Evolutionary conservation across 2,797 vertebrate genomes (phyloP), one percentile per base, ranked within the genome.

Genomic region (Mastacembelus armatus): DNA sequence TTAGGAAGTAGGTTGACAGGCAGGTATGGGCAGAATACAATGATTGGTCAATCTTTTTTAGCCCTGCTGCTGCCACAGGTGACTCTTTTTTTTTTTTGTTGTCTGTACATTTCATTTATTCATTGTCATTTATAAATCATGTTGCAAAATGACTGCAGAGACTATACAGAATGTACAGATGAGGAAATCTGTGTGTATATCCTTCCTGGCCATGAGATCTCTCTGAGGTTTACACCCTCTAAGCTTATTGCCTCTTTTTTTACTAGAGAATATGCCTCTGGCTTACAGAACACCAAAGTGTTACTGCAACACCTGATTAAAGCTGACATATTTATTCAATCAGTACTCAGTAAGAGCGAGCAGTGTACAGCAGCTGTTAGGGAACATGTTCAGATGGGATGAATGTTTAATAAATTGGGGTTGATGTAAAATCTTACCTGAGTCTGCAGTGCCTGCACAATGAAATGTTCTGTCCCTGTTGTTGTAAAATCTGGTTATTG

Each of bases 321-420:
- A 63, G 54, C 58, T 29, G 73, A 69, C 69, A 48, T 40, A 75
- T 79, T 78, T 80, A 80, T 64, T 75, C 60, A 77, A 54, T 83
- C 63, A 30, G 72, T 21, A 6, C 33, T 69, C 48, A 19, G 55
- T 60, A 39, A 47, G 19, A 43, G 33, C 2, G 3, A 65, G 56
- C 58, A n/a, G 68, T 7, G 27, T n/a, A 43, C 27, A 51, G 64
- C 66, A 69, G 71, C 66, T 77, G 65, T 43, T 55, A 9, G 24
- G 55, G 35, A 58, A 70, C 9, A 5, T 22, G 63, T 44, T 80
- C 71, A 60, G 62, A 59, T 40, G 54, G 55, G 35, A 74, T 56
- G 49, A 60, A 58, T 56, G 45, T 78, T 80, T 71, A 51, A 78
- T 76, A 69, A 40, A 74, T 56, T 74, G 32, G 21, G 56, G 19